Conservation (phyloP, 2,113 vertebrate genomes). For the Phylloscopus whistleri region DNA sequence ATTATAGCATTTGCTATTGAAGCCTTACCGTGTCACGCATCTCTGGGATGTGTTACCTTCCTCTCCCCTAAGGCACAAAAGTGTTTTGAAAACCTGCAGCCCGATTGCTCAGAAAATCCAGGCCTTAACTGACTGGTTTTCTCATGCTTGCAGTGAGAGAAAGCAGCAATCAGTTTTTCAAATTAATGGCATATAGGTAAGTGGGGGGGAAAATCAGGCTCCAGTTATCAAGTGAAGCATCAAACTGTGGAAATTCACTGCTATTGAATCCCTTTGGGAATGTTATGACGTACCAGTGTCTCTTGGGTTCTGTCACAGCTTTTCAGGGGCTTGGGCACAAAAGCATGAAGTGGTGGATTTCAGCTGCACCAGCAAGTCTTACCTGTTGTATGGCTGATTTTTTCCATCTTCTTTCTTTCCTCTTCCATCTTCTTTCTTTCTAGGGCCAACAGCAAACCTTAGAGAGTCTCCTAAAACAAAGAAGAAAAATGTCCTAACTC, state of each 20-base stretch:
- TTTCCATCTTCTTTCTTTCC: neutral
- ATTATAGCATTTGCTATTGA: neutral
- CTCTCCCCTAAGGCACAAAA: neutral
- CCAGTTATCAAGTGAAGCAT: neutral
- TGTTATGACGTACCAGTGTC: accelerated
- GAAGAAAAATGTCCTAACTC: neutral
- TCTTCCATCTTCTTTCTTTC: neutral
- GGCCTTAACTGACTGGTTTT: neutral
- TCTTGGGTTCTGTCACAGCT: neutral
- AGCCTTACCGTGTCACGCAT: neutral
- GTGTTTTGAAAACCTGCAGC: neutral
- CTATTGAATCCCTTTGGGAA: neutral
- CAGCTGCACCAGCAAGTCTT: neutral
- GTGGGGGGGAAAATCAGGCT: neutral
- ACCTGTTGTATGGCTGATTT: neutral
- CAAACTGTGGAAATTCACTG: neutral
- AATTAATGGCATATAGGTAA: neutral
- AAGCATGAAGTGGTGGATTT: neutral
- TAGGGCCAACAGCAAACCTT: neutral
- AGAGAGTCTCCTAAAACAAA: neutral
- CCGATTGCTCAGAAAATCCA: neutral
- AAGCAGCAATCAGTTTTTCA: neutral
- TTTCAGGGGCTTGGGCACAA: neutral
- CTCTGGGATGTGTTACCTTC: neutral
- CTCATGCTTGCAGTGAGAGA: neutral